phyloP scores from a whole-genome alignment of 35 echinoderm and acorn worm species.

The Diadema setosum region DNA sequence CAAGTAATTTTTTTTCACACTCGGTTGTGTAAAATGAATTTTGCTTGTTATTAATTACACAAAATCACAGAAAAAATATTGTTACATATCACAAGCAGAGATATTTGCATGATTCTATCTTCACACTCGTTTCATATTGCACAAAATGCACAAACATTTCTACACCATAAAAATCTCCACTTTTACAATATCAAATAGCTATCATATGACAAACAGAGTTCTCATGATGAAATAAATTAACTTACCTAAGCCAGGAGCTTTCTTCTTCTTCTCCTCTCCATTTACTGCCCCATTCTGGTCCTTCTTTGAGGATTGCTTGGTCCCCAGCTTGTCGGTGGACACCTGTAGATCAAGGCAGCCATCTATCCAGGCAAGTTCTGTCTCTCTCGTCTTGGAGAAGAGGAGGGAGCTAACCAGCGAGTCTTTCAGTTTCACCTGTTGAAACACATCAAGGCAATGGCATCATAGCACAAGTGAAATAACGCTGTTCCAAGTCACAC shows the following conservation, averaged over 20 bases:
- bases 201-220: too few species aligned
- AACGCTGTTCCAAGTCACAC: background rate
- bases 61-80: too few species aligned
- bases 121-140: too few species aligned
- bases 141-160: too few species aligned
- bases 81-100: too few species aligned
- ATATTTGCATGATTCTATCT: too few species aligned
- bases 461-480: background rate
- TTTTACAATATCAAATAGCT: too few species aligned
- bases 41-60: too few species aligned
- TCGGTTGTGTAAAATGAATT: too few species aligned
- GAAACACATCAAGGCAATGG: background rate
- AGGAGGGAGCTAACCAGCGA: slow-evolving; percentile 89
- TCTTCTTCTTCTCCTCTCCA: slow-evolving; percentile 4
- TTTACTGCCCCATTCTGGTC: background rate
- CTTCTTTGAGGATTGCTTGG: background rate
- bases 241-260: background rate
- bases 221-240: background rate
- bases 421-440: slow-evolving; percentile 88
- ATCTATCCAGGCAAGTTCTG: slow-evolving; percentile 96
- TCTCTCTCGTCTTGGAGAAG: slow-evolving; percentile 87
- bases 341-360: slow-evolving; percentile 62
- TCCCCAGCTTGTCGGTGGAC: slow-evolving; percentile 3
- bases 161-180: too few species aligned
- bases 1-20: too few species aligned